These are phyloP conservation scores for Meriones unguiculatus DNA, from an alignment of 2,113 vertebrate genomes.

Conservation along the genomic window DNA sequence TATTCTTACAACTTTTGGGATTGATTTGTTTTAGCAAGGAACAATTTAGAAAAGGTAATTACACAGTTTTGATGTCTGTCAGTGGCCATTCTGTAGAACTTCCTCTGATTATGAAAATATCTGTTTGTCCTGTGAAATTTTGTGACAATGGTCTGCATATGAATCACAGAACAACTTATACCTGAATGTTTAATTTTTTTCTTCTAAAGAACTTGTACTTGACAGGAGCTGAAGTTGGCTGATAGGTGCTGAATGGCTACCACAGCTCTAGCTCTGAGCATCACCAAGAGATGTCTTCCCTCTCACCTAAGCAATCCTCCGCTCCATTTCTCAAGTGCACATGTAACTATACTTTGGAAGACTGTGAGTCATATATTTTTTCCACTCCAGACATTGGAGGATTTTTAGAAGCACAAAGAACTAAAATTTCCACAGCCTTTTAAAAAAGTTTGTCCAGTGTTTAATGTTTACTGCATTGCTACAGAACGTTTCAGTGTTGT, in stretches of 20 bases:
- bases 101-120: not conserved
- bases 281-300: not conserved
- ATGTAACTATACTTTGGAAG: not conserved
- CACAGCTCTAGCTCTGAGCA: not conserved
- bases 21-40: not conserved
- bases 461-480: not conserved
- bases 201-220: not conserved
- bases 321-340: not conserved
- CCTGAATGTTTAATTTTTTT: slow-evolving; percentile 24
- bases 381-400: not conserved
- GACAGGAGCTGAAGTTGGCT: not conserved
- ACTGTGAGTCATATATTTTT: not conserved
- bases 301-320: not conserved
- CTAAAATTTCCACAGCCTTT: not conserved
- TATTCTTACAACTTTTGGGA: not conserved
- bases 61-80: not conserved
- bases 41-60: not conserved
- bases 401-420: not conserved
- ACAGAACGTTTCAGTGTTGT: not conserved
- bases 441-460: not conserved
- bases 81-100: not conserved
- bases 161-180: not conserved
- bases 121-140: not conserved
- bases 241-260: not conserved
- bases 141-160: not conserved